phyloP scores from a whole-genome alignment of 2,888 invertebrate genomes.

The Aleiodes alternator region DNA sequence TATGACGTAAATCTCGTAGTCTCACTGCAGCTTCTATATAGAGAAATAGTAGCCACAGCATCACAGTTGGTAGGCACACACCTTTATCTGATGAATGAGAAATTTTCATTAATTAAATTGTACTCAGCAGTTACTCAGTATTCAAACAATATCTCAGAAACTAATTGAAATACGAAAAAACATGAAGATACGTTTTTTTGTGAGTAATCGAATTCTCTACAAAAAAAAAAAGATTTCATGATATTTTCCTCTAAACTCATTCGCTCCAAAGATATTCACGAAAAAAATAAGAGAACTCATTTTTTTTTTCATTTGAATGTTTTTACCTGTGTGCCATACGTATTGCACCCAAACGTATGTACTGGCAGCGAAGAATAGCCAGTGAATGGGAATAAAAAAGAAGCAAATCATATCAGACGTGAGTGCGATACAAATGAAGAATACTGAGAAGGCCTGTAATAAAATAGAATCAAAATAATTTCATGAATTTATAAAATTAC shows the following conservation, averaged over 20 bases:
- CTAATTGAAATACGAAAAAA: background rate
- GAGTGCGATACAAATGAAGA: constrained; percentile 98
- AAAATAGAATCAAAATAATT: constrained; percentile 44
- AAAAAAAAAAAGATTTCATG: too few relatives aligned
- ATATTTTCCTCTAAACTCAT: too few relatives aligned
- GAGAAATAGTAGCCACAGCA: constrained; percentile 94
- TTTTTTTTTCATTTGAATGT: constrained; percentile 12
- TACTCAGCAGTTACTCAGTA: too few relatives aligned
- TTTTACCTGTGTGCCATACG: constrained; percentile 95
- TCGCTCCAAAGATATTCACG: too few relatives aligned
- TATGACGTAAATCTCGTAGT: constrained; percentile 87
- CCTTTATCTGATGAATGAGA: constrained; percentile 83
- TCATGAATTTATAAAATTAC: too few relatives aligned
- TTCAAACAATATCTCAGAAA: background rate
- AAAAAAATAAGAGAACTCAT: background rate
- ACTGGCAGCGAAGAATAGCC: constrained; percentile 98
- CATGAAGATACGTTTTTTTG: background rate
- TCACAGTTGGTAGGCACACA: constrained; percentile 94
- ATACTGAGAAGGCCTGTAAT: constrained; percentile 95
- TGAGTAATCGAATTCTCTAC: too few relatives aligned
- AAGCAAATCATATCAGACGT: constrained; percentile 99
- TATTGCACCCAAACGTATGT: constrained; percentile 99
- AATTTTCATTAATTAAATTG: too few relatives aligned
- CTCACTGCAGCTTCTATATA: constrained; percentile 95
- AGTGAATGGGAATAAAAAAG: constrained; percentile 98